phyloP scores from a whole-genome alignment of 2,888 invertebrate species.

The Heliconius charithonia region DNA sequence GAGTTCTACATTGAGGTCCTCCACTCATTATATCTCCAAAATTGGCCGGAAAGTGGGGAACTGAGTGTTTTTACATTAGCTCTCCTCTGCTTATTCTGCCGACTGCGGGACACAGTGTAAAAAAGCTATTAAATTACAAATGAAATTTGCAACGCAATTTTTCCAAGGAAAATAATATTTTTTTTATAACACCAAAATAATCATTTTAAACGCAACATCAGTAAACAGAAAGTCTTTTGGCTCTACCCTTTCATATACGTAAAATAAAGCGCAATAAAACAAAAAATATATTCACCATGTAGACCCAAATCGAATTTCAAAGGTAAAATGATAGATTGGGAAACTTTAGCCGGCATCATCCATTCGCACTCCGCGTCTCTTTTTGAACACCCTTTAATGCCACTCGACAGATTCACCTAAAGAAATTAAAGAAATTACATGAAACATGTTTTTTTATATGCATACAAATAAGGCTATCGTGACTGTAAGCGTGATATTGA shows the following conservation, averaged over 20 bases:
- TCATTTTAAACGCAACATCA: too few relatives aligned
- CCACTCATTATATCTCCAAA: neutral
- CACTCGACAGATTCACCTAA: slow-evolving; percentile 59
- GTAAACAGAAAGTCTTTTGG: too few relatives aligned
- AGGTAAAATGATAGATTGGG: slow-evolving; percentile 58
- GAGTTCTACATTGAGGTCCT: neutral
- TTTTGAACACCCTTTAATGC: slow-evolving; percentile 58
- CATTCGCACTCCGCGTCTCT: slow-evolving; percentile 50
- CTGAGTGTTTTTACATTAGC: neutral
- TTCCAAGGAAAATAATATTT: neutral
- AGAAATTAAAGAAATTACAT: slow-evolving; percentile 47
- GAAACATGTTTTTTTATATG: neutral
- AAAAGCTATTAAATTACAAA: neutral
- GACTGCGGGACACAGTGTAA: neutral
- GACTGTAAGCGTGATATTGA: too few relatives aligned
- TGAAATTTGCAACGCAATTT: neutral
- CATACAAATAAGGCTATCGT: neutral
- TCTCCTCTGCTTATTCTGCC: neutral
- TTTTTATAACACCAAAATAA: too few relatives aligned
- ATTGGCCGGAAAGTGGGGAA: neutral
- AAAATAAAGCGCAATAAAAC: slow-evolving; percentile 54
- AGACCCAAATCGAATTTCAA: slow-evolving; percentile 59
- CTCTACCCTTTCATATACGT: neutral
- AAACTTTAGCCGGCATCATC: slow-evolving; percentile 62
- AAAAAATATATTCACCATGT: slow-evolving; percentile 56